A percentile compares a stretch with the other conserved stretches of the same genome.
These are phyloP conservation scores for Polia nebulosa DNA, from an alignment of 2,888 invertebrate species.

Conservation along the genomic window DNA sequence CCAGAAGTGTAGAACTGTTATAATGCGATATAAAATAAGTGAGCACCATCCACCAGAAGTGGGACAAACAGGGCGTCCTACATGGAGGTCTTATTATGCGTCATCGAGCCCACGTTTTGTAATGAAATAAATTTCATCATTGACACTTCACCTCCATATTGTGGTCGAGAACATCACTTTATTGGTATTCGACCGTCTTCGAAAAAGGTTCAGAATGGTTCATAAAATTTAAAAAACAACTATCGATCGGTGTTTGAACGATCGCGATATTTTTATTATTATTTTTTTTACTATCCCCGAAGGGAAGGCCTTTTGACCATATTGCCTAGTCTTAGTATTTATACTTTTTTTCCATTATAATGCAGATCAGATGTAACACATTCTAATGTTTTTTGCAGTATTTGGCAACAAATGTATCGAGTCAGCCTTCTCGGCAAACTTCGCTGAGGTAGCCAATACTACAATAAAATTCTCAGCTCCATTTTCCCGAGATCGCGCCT, in stretches of 20 bases:
- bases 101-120: slow-evolving; percentile 51
- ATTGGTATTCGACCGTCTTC: slow-evolving; percentile 32
- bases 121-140: slow-evolving; percentile 57
- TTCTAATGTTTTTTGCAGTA: too few species aligned
- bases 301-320: too few species aligned
- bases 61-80: slow-evolving; percentile 41
- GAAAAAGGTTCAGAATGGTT: too few species aligned
- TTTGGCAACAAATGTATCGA: too few species aligned
- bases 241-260: background rate
- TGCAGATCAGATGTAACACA: too few species aligned
- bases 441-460: too few species aligned
- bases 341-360: too few species aligned
- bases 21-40: slow-evolving; percentile 44
- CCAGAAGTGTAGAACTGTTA: slow-evolving; percentile 40
- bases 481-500: too few species aligned
- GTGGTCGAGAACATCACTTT: slow-evolving; percentile 40
- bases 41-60: slow-evolving; percentile 32
- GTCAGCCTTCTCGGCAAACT: too few species aligned
- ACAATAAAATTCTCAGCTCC: too few species aligned
- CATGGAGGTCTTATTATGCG: slow-evolving; percentile 57
- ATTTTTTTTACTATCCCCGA: too few species aligned
- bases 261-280: background rate
- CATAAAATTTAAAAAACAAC: slow-evolving; percentile 22
- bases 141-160: slow-evolving; percentile 54
- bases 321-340: too few species aligned